A percentile compares a stretch with the other conserved stretches of the same genome.
These are phyloP conservation scores for Oscheius sp. DNA, from an alignment of 1,140 invertebrate species.

Conservation along the genomic window DNA sequence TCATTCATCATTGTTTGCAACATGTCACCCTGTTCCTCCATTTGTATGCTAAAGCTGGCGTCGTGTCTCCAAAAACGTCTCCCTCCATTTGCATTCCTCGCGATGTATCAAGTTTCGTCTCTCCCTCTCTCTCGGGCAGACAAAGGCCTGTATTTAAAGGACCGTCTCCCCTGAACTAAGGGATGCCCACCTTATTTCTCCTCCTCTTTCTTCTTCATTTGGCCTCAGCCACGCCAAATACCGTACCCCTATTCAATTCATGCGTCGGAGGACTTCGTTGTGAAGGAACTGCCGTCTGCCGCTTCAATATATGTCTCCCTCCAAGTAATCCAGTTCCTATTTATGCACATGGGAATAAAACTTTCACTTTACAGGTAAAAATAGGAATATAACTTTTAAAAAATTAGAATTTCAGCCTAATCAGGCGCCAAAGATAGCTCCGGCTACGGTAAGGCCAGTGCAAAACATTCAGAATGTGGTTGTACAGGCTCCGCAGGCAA, in stretches of 20 bases:
- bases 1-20: too few species aligned
- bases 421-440: background rate
- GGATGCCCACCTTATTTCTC: background rate
- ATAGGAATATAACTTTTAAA: background rate
- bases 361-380: background rate
- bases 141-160: background rate
- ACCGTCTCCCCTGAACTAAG: background rate
- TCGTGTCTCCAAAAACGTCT: too few species aligned
- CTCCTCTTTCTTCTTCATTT: background rate
- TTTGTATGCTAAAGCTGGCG: too few species aligned
- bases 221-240: background rate
- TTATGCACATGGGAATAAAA: background rate
- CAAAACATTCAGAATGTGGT: background rate
- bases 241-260: background rate
- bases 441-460: background rate
- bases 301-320: background rate
- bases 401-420: background rate
- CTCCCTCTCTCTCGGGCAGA: too few species aligned
- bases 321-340: background rate
- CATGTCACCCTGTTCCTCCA: too few species aligned
- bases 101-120: too few species aligned
- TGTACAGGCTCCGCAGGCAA: background rate
- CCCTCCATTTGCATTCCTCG: too few species aligned
- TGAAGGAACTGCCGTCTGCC: background rate
- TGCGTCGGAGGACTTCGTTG: background rate